These are phyloP conservation scores for Akabosia matsudoensis DNA, from an alignment of 1,140 invertebrate species.

Conservation along the genomic window DNA sequence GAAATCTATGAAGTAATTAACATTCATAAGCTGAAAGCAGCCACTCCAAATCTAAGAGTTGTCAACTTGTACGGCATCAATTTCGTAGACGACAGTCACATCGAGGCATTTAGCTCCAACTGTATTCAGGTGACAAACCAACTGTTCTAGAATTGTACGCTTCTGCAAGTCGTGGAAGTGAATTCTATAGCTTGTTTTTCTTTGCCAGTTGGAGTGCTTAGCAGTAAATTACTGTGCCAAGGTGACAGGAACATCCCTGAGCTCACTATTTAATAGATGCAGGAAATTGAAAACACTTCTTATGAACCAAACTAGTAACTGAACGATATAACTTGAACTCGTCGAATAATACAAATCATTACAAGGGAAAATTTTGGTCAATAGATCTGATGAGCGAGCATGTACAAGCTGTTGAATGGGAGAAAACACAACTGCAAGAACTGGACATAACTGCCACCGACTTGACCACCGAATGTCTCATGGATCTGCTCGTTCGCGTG, in stretches of 20 bases:
- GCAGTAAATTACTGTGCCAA: constrained; percentile 96
- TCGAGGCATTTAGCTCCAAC: constrained; percentile 94
- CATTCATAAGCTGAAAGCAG: constrained; percentile 95
- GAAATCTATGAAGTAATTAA: constrained; percentile 99
- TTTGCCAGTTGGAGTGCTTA: constrained; percentile 85
- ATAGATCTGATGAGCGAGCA: constrained; percentile 69
- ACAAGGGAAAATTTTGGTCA: not conserved
- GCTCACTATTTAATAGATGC: constrained; percentile 88
- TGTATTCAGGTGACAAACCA: constrained; percentile 77
- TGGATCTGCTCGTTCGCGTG: constrained; percentile 85
- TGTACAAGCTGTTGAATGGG: constrained; percentile 95
- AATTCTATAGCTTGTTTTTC: not conserved
- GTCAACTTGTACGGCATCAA: constrained; percentile 97
- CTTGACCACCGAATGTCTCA: constrained; percentile 85
- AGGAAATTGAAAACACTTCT: constrained; percentile 86
- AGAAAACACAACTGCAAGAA: constrained; percentile 89
- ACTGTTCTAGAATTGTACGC: constrained; percentile 7
- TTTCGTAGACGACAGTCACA: constrained; percentile 97
- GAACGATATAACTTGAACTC: no score
- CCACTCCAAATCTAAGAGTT: constrained; percentile 88
- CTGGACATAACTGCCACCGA: constrained; percentile 96
- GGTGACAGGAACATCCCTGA: constrained; percentile 94
- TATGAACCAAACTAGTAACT: constrained; percentile 94
- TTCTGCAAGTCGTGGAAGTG: constrained; percentile 27
- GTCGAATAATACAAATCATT: no score